Base-by-base conservation (phyloP, 1,140 invertebrate species). In the Drosophila erecta region DNA sequence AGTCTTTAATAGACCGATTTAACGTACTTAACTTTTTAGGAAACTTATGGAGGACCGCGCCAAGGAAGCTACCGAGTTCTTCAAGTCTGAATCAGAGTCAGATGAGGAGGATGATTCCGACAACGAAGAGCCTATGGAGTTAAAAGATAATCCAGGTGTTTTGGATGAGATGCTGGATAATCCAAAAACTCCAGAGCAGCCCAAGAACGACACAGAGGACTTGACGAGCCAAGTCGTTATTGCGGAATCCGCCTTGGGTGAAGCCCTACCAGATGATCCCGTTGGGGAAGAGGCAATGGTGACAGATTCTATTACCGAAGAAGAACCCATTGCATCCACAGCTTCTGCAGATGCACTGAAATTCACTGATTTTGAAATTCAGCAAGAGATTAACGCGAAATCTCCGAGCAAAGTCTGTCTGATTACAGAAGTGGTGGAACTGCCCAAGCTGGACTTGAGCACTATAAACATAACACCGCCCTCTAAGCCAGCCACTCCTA, bases 81-180 rank as follows among this genome's bases (percentile, higher is more conserved):
- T 93, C 58, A 94, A 93, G 79, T 93, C 93, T 7, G 94, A 94
- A 61, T 93, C 92, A 8, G 94, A 94, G 58, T 92, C 92, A 80
- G 61, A 64, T 1, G 61, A 67, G 1, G 15, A 54, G 5, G 35
- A 50, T 4, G 53, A 44, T 8, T 4, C 12, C 0, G 20, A 54
- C 0, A 51, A 69, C 0, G 43, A 67, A 22, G 60, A 47, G 11
- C 15, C 60, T 3, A 40, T 60, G 37, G 54, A 57, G 30, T 12
- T 60, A 7, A 66, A 56, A 43, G 78, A 79, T 12, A 87, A 79
- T 44, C 8, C 43, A 4, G 60, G n/a, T n/a, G 46, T 60, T 8
- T n/a, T 43, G 8, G 76, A 76, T 50, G 38, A 24, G 1, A 43
- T 27, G 17, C 4, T 10, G 4, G n/a, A 35, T 27, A 11, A 11